Percentiles rank a stretch among this genome's conserved stretches.
Conservation (phyloP, 2,797 vertebrate species). For the Poliocrania exsul region DNA sequence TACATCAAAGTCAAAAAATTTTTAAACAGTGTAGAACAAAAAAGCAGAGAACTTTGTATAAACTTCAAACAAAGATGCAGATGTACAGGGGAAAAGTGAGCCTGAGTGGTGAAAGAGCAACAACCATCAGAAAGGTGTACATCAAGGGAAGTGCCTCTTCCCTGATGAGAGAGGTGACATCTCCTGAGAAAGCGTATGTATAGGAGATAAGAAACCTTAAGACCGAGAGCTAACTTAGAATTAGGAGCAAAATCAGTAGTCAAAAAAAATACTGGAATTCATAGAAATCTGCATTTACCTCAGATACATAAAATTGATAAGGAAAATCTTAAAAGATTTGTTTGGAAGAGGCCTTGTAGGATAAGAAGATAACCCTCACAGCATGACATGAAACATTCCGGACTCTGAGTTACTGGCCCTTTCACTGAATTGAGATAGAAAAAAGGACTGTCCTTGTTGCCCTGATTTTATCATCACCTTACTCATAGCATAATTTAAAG, state of each 20-base stretch:
- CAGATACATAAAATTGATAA: background rate
- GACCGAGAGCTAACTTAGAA: background rate
- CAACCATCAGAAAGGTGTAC: background rate
- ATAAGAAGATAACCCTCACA: background rate
- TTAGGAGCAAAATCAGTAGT: background rate
- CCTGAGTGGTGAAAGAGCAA: background rate
- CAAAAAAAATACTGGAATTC: background rate
- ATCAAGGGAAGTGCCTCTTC: background rate
- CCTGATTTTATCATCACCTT: background rate
- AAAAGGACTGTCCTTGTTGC: background rate
- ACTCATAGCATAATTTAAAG: background rate
- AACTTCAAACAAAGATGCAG: background rate
- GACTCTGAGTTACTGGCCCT: background rate
- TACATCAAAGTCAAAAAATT: background rate
- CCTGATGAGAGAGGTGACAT: background rate
- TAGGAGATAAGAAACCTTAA: background rate
- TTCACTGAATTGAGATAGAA: background rate
- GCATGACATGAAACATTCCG: background rate
- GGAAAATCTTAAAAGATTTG: background rate
- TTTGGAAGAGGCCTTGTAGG: background rate
- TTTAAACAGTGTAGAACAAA: background rate
- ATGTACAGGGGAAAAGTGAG: background rate
- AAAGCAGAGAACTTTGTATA: background rate
- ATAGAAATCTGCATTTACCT: background rate
- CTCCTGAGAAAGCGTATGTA: background rate